Base-by-base conservation (phyloP, 2,888 invertebrate genomes). In the Meliscaeva auricollis region DNA sequence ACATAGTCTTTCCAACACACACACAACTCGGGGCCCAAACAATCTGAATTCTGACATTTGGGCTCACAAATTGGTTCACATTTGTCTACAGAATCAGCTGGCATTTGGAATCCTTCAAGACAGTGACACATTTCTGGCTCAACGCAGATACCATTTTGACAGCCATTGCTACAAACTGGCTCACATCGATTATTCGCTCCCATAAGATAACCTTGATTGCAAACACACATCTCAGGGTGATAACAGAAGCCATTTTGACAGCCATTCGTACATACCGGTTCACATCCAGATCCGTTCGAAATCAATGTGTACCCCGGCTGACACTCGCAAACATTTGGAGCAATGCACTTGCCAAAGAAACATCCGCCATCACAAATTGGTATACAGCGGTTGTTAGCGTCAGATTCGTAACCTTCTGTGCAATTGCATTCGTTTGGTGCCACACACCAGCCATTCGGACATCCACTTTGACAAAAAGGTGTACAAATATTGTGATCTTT, bases 81-180 rank as follows among this genome's bases (percentile, higher is more conserved):
- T 4, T 88, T 30, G 9, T 89, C 87, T 5, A 79, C 50, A 6
- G 79, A 83, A 11, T 82, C 69, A 11, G n/a, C 30, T 35, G 54
- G 54, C 56, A 87, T 84, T 64, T 35, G 22, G 68, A 76, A 89
- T 11, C 94, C 94, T 0, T 91, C 87, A n/a, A 91, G 90, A 88
- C 95, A 95, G 41, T 90, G 91, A 89, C 95, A 95, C 0, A 92
- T 90, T 7, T 84, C 77, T 3, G 73, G 80, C 1, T 87, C 93
- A 1, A 93, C 92, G 89, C 95, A 95, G 7, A 91, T 56, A n/a
- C 90, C 91, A 54, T 91, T 87, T 2, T 87, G 22, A 66, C 92
- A 92, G 4, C 74, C 79, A 1, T 87, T 41, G 0, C 75, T 89
- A 84, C 92, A 92, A 5, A 88, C 87, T 0, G 92, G 90, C 6